Conservation (phyloP, 2,888 invertebrate genomes). For the Sepiola atlantica region DNA sequence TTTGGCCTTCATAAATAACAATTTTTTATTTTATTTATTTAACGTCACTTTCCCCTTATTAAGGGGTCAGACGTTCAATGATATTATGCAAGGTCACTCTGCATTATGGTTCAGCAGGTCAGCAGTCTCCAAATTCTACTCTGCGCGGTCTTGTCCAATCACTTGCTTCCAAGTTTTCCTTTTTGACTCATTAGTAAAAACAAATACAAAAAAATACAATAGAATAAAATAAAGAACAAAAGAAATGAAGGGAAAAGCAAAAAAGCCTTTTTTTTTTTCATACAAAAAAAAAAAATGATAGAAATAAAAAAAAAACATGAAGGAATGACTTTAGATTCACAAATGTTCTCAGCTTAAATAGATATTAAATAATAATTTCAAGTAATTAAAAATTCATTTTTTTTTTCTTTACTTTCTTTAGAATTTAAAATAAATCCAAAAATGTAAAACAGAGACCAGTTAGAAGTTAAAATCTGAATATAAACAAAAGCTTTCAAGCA, state of each 20-base stretch:
- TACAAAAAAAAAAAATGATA: neutral
- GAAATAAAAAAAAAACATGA: neutral
- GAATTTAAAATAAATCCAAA: neutral
- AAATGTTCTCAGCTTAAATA: neutral
- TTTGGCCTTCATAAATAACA: too few relatives aligned
- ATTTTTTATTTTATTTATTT: too few relatives aligned
- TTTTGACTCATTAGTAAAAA: neutral
- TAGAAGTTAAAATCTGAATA: conserved; percentile 1
- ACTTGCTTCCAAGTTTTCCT: too few relatives aligned
- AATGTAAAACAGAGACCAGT: conserved; percentile 8
- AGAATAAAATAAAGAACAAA: neutral
- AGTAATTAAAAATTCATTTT: neutral
- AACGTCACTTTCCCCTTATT: too few relatives aligned
- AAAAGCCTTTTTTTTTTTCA: neutral
- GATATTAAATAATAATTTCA: neutral
- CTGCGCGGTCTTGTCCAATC: too few relatives aligned
- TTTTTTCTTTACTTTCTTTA: neutral
- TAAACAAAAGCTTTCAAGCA: neutral
- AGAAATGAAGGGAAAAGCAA: neutral
- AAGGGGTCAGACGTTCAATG: too few relatives aligned
- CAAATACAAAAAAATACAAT: neutral
- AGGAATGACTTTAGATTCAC: neutral
- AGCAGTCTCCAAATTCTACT: too few relatives aligned
- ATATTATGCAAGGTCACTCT: too few relatives aligned
- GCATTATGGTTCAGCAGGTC: too few relatives aligned